Base-by-base conservation (phyloP, 2,113 vertebrate species). In the Hucho hucho region DNA sequence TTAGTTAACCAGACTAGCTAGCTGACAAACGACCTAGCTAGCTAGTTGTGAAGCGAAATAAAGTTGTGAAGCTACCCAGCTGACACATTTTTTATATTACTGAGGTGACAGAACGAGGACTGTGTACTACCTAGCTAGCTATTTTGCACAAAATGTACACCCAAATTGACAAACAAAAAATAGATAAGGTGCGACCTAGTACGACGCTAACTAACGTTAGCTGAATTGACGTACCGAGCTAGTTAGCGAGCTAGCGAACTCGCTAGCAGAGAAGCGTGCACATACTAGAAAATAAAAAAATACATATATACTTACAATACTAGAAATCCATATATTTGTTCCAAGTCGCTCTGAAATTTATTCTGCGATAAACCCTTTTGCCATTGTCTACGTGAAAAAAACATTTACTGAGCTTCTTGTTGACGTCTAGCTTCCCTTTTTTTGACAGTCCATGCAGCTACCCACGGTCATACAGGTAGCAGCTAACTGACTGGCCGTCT, bases 251-350 rank as follows among this genome's bases (percentile, higher is more conserved):
- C 58, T 59, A 53, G 24, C 14, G 64, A 18, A 12, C 47, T 59
- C 56, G 26, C 28, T 32, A 47, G 2, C 1, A 65, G 24, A 65
- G 4, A 63, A 73, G 74, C 37, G 69, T 7, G 58, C 0, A 3
- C 0, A 5, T 70, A 84, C 89, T 89, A 32, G 6, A 32, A 1
- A 6, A 32, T 32, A 32, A 32, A 32, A 26, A 6, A 6, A 32
- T 49, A 14, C 47, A 49, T 7, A 7, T 49, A 16, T 71, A 85
- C 89, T 89, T 63, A 90, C 90, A 80, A 77, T 74, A 72, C 79
- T 79, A 81, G 18, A 76, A 47, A 64, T n/a, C 4, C 20, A 1
- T 3, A 3, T 63, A 29, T 79, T 61, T 79, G 72, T 43, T 77
- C 69, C 69, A 11, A 66, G 32, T 6, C 2, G 3, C 5, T 0